A percentile compares a stretch with the other conserved stretches of the same genome.
Conservation (phyloP, 2,113 vertebrate genomes). For the Psittacula cyanocephala region DNA sequence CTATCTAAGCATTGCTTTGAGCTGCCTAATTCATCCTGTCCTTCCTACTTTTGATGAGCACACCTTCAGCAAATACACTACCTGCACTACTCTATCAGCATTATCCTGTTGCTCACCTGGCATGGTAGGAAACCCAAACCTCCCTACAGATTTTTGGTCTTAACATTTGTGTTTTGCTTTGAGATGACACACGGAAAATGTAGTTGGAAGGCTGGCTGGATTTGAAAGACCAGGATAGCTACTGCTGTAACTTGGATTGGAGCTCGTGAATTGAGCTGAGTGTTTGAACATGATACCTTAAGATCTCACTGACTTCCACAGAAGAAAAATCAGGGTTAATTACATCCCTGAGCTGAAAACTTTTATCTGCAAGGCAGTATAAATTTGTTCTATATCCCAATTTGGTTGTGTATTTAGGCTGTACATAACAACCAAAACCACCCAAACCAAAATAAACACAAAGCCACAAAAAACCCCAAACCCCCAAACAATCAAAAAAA, state of each 20-base stretch:
- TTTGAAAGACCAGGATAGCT: background rate
- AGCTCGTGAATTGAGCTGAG: background rate
- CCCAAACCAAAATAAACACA: background rate
- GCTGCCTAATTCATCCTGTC: background rate
- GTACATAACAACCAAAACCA: background rate
- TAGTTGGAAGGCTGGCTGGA: background rate
- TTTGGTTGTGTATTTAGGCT: background rate
- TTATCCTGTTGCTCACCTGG: background rate
- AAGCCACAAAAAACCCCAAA: background rate
- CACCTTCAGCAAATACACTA: background rate
- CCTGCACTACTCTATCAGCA: rapidly evolving
- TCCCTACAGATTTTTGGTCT: background rate
- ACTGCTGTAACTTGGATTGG: background rate
- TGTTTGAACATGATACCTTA: background rate
- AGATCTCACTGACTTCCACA: background rate
- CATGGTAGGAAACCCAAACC: background rate
- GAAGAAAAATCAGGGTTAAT: background rate
- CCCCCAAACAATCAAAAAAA: background rate
- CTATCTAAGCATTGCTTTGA: background rate
- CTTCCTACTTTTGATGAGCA: background rate
- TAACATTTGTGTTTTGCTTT: background rate
- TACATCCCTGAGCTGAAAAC: background rate
- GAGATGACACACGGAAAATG: background rate
- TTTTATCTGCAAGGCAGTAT: background rate
- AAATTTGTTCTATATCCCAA: background rate